Evolutionary conservation across 1,140 invertebrate genomes (phyloP), one percentile per base, ranked within the genome.

Genomic region (Chionoecetes opilio): DNA sequence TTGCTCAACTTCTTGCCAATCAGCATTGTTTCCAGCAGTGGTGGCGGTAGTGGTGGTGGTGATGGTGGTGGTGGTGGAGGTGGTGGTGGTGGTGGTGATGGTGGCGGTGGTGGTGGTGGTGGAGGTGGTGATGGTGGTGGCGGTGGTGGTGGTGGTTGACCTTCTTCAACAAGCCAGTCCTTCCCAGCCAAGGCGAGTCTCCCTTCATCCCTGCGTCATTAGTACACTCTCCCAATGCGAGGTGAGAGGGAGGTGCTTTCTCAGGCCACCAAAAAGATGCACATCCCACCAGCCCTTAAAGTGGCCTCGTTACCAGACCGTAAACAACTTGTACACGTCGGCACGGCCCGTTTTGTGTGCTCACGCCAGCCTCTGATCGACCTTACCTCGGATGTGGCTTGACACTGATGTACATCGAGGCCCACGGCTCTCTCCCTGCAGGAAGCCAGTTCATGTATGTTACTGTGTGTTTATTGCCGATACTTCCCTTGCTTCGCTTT

Each of bases 381-480:
- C 90, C 90, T 91, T 91, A 46, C 32, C n/a, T 91, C 90, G 90
- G 90, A 91, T 91, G 90, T 82, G 90, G 53, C 53, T 82, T 91
- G 90, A 91, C 90, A 91, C 90, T 91, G 90, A 91, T 91, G 35
- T 91, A 91, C 90, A 38, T 3, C 2, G 46, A 53, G 31, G 63
- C 53, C 90, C 63, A 91, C 26, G 32, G 82, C 31, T 38, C 90
- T 91, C 90, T 38, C 90, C 46, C 90, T 91, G 17, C 63, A 91
- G 90, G 90, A 91, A 91, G 46, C 46, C 11, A 53, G 46, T 53
- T 53, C 46, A 53, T 53, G 46, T 53, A 53, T 53, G 46, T 53
- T 53, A 53, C 46, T 53, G 46, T 53, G 46, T 53, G 46, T 53
- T 53, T 53, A 53, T 53, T 53, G 46, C 46, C 46, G 46, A 53